These are phyloP conservation scores for Dryadula phaetusa DNA, from an alignment of 2,888 invertebrate species.

Conservation along the genomic window DNA sequence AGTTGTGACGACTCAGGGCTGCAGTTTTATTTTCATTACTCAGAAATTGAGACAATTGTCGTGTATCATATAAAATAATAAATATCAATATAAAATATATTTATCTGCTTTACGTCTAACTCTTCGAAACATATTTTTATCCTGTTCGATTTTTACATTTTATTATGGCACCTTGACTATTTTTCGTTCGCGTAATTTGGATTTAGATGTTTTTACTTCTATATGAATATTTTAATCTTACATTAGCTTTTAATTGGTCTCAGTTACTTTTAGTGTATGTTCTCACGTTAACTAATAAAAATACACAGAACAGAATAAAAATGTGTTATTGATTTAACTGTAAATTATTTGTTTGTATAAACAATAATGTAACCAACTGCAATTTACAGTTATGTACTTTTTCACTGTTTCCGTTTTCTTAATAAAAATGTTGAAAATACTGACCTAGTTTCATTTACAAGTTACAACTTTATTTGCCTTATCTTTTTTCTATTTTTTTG, in stretches of 20 bases:
- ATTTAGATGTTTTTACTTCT: not conserved
- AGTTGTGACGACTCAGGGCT: slow-evolving; percentile 18
- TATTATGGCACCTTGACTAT: not conserved
- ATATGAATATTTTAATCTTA: not conserved
- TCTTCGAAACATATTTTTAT: slow-evolving; percentile 69
- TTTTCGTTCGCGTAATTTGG: not conserved
- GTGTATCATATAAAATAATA: slow-evolving; percentile 66
- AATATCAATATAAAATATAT: slow-evolving; percentile 73
- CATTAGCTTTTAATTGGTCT: slow-evolving; percentile 24
- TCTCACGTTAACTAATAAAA: not conserved
- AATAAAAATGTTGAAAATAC: slow-evolving; percentile 81
- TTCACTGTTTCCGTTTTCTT: slow-evolving; percentile 85
- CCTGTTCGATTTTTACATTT: slow-evolving; percentile 54
- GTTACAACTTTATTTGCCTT: not conserved
- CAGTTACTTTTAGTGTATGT: slow-evolving; percentile 35
- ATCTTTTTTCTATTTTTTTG: too few species aligned
- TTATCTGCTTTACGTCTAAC: slow-evolving; percentile 79
- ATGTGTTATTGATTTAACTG: slow-evolving; percentile 67
- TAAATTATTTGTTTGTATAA: slow-evolving; percentile 77
- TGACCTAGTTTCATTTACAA: slow-evolving; percentile 18
- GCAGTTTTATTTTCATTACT: slow-evolving; percentile 45
- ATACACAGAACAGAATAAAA: slow-evolving; percentile 68
- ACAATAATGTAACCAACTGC: slow-evolving; percentile 79
- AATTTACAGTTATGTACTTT: slow-evolving; percentile 84
- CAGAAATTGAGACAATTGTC: slow-evolving; percentile 65